Evolutionary conservation across 1,140 invertebrate species (phyloP), one percentile per base, ranked within the genome.

Genomic region (Propsilocerus akamusi): DNA sequence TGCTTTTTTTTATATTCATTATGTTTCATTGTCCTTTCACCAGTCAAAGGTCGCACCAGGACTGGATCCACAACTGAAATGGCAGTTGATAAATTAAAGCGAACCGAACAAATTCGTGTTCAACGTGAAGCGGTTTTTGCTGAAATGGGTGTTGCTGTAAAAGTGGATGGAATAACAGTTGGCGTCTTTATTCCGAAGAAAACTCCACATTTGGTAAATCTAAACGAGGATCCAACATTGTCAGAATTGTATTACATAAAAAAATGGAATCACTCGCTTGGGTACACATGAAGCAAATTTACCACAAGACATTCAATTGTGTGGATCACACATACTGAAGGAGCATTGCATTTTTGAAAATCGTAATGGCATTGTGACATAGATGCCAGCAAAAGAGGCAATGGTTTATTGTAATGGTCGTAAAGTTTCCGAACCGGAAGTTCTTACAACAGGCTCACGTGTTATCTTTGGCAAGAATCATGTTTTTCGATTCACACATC

Each of bases 171-270:
- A 24, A 87, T 88, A 37, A 96, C 95, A 0, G 88, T 99, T 20
- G 96, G 96, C 4, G 93, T 99, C 1, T 99, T 97, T 67, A 97
- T 93, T 8, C 96, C 96, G 0, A 98, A 98, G 70, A 95, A 93
- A 71, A 94, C 95, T 1, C 94, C 96, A 5, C 95, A 99, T 77
- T 70, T 99, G 53, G 94, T 99, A 23, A 99, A 99, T 68, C 67
- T 99, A 12, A 99, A 99, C 67, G 96, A 99, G 68, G 96, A 99
- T 69, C 95, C 96, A 2, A 80, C 93, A 55, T 91, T 99, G 78
- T 98, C 95, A 0, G 97, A 99, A 65, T 99, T 99, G n/a, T 99
- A 99, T 63, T 99, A 99, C 63, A 94, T 99, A 53, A 99, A 99
- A n/a, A 68, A 86, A 94, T 59, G 93, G 76, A 1, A 73, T 89